Conservation (phyloP, 2,888 invertebrate genomes). For the Venusia cambrica region DNA sequence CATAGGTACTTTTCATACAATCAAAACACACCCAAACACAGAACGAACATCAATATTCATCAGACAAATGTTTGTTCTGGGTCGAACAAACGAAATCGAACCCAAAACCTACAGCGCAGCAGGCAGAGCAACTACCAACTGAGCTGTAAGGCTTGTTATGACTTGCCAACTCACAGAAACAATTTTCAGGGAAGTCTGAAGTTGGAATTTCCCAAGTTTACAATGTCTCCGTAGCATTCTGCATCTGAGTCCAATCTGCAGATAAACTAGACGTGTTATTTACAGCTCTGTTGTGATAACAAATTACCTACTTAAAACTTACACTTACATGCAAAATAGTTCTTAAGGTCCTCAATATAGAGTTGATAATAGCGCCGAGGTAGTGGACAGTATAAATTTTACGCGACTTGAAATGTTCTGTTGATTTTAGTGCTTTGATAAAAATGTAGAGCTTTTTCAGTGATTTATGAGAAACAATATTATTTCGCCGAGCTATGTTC, state of each 20-base stretch:
- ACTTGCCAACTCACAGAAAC: no score
- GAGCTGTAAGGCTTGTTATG: no score
- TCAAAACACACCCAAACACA: no score
- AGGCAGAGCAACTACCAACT: no score
- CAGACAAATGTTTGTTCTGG: no score
- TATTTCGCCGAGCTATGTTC: not conserved
- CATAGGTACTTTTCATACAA: no score
- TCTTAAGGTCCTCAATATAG: not conserved
- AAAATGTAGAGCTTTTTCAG: not conserved
- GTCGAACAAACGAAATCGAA: no score
- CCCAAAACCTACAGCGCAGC: no score
- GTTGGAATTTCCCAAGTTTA: no score
- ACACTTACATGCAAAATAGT: slow-evolving; percentile 17
- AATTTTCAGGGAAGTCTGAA: no score
- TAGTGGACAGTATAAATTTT: slow-evolving; percentile 16
- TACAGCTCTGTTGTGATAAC: slow-evolving; percentile 40
- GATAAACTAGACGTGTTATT: slow-evolving; percentile 44
- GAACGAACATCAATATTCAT: no score
- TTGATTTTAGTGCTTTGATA: slow-evolving; percentile 5
- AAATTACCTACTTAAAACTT: slow-evolving; percentile 35
- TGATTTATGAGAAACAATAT: not conserved
- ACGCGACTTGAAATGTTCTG: slow-evolving; percentile 15
- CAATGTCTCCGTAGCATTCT: slow-evolving; percentile 24
- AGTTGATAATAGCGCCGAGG: slow-evolving; percentile 14
- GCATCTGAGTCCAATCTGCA: slow-evolving; percentile 35